These are phyloP conservation scores for Callaeas wilsoni DNA, from an alignment of 2,113 vertebrate species.

Conservation along the genomic window DNA sequence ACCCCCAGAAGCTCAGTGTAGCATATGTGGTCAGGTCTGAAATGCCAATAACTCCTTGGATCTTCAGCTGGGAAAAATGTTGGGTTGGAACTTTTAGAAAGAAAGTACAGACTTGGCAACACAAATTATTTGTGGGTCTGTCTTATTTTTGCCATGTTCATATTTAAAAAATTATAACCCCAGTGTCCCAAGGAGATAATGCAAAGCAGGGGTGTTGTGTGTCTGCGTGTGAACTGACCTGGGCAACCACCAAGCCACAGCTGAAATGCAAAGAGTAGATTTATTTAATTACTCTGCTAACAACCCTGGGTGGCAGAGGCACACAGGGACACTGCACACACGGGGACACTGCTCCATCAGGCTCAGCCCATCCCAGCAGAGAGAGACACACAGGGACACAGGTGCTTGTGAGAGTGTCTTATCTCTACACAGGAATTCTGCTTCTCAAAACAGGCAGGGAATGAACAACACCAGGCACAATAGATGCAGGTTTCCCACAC, in stretches of 20 bases:
- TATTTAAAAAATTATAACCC: not conserved
- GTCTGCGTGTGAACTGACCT: not conserved
- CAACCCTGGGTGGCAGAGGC: not conserved
- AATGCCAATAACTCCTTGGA: not conserved
- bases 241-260: not conserved
- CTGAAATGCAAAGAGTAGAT: not conserved
- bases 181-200: not conserved
- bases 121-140: not conserved
- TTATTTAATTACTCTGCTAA: not conserved
- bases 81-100: not conserved
- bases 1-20: not conserved
- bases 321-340: not conserved
- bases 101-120: not conserved
- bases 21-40: fast-evolving
- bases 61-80: not conserved
- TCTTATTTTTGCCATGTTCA: not conserved
- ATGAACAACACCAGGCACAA: not conserved
- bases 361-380: not conserved
- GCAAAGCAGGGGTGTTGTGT: not conserved
- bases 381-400: not conserved
- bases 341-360: not conserved
- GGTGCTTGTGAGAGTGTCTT: not conserved
- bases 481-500: not conserved
- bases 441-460: not conserved
- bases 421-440: not conserved